Conservation (phyloP, 2,888 invertebrate species). For the Platycheirus rosarum region DNA sequence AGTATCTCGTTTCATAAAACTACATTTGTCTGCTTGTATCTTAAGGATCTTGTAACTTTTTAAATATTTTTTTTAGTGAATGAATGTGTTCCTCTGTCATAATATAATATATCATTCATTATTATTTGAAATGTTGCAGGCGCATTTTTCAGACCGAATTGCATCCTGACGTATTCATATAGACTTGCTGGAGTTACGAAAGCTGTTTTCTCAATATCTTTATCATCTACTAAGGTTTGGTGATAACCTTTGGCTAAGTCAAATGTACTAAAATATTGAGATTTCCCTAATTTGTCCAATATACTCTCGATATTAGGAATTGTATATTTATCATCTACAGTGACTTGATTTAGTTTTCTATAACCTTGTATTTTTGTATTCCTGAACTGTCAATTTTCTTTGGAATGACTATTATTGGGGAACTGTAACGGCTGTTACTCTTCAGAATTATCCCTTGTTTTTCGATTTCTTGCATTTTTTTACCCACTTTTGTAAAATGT, state of each 20-base stretch:
- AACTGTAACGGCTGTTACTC: slow-evolving; percentile 19
- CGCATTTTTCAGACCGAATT: slow-evolving; percentile 62
- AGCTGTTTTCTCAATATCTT: slow-evolving; percentile 65
- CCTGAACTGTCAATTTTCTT: slow-evolving; percentile 5
- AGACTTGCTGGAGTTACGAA: slow-evolving; percentile 54
- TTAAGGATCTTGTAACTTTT: slow-evolving; percentile 52
- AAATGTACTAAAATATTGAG: slow-evolving; percentile 59
- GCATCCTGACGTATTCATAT: slow-evolving; percentile 67
- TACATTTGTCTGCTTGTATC: slow-evolving; percentile 64
- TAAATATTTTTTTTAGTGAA: slow-evolving; percentile 55
- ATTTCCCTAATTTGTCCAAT: slow-evolving; percentile 49
- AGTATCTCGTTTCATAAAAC: slow-evolving; percentile 25
- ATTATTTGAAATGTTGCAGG: slow-evolving; percentile 54
- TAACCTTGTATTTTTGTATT: slow-evolving; percentile 52
- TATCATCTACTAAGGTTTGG: slow-evolving; percentile 52
- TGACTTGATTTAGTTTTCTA: slow-evolving; percentile 49
- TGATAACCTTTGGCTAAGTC: slow-evolving; percentile 64
- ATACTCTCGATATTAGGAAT: slow-evolving; percentile 56
- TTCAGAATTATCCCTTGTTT: slow-evolving; percentile 32
- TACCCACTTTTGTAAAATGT: slow-evolving; percentile 21
- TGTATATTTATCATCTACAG: slow-evolving; percentile 49
- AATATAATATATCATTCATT: slow-evolving; percentile 47
- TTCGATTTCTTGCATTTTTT: slow-evolving; percentile 23
- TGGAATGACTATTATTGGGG: slow-evolving; percentile 31
- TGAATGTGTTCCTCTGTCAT: slow-evolving; percentile 50